Evolutionary conservation across 2,888 invertebrate species (phyloP).

Genomic region (Caenorhabditis sp.): DNA sequence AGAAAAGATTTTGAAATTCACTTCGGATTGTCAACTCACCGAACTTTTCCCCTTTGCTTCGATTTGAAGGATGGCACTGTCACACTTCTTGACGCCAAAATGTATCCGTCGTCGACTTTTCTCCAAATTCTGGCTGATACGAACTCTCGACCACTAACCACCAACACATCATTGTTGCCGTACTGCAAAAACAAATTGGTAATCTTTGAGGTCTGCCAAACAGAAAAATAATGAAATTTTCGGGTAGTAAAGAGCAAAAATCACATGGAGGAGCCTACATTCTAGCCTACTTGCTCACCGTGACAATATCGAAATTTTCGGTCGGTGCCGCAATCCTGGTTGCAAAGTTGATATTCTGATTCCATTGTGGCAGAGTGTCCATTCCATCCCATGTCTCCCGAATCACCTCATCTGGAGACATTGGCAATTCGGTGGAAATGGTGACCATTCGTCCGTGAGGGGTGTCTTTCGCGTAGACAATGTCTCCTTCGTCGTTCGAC

Average conservation of each 20-base stretch:
- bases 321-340: slow-evolving; percentile 71
- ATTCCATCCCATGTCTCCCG: slow-evolving; percentile 70
- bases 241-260: too few species aligned
- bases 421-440: slow-evolving; percentile 65
- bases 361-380: slow-evolving; percentile 75
- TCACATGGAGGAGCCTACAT: too few species aligned
- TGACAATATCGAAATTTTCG: slow-evolving; percentile 75
- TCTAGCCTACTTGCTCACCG: too few species aligned
- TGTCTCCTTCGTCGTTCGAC: slow-evolving; percentile 66
- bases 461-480: slow-evolving; percentile 69
- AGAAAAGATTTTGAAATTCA: neutral
- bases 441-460: slow-evolving; percentile 69
- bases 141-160: slow-evolving; percentile 76
- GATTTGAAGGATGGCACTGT: slow-evolving; percentile 65
- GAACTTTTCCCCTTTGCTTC: slow-evolving; percentile 68
- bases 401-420: slow-evolving; percentile 64
- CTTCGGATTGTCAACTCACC: slow-evolving; percentile 35
- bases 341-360: slow-evolving; percentile 78
- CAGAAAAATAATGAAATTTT: neutral
- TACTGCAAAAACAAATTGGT: slow-evolving; percentile 62
- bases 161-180: slow-evolving; percentile 76
- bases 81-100: slow-evolving; percentile 73
- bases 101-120: slow-evolving; percentile 64
- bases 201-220: neutral
- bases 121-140: slow-evolving; percentile 73